Conservation (phyloP, 2,797 vertebrate species). For the Graptemys geographica region DNA sequence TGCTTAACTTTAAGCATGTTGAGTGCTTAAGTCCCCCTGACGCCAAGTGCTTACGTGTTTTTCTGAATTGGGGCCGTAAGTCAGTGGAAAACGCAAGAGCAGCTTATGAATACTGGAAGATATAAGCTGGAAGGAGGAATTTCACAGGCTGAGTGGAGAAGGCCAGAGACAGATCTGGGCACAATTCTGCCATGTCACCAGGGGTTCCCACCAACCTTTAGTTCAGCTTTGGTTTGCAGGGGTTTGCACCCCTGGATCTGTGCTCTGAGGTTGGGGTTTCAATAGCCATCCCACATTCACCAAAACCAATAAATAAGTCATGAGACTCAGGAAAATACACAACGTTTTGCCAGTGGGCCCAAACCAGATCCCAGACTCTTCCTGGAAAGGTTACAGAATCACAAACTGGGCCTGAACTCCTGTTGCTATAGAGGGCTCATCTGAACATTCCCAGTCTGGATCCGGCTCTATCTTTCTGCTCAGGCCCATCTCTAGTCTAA, state of each 20-base stretch:
- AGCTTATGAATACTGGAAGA: not conserved
- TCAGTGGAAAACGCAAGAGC: not conserved
- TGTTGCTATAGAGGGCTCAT: not conserved
- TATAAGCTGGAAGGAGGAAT: not conserved
- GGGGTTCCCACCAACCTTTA: not conserved
- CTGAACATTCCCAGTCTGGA: not conserved
- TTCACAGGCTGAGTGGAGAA: not conserved
- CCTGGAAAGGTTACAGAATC: no score
- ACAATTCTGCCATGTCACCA: not conserved
- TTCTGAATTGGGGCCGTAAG: not conserved
- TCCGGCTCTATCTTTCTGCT: no score
- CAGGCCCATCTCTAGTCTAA: not conserved
- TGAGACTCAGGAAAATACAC: fast-evolving
- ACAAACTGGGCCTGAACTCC: not conserved
- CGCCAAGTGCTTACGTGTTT: not conserved
- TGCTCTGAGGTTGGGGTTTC: not conserved
- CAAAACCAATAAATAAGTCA: fast-evolving
- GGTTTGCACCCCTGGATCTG: not conserved
- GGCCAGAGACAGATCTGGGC: not conserved
- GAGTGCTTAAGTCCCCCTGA: fast-evolving
- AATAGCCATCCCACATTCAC: fast-evolving
- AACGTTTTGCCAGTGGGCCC: not conserved
- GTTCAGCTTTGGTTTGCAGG: not conserved
- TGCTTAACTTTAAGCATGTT: not conserved
- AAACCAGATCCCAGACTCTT: not conserved